Base-by-base conservation (phyloP, 2,888 invertebrate species). In the Nomada ruficornis region DNA sequence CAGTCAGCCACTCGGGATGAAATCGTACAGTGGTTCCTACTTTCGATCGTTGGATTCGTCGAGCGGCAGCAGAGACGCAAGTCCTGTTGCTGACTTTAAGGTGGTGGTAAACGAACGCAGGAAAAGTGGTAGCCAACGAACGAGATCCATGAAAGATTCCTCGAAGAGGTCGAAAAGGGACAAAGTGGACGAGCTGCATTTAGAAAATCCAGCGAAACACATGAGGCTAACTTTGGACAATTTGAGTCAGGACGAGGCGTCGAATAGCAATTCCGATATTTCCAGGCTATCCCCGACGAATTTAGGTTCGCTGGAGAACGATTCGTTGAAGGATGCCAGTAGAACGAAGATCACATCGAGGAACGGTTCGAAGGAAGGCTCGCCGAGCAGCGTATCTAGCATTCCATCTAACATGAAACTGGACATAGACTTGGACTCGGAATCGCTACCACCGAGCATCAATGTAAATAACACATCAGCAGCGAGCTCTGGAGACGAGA, bases 11-110 rank as follows among this genome's bases (percentile, higher is more conserved):
- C 74, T 92, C 10, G 91, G 93, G 10, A 88, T 93, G 83, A 92
- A 91, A 63, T 85, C 92, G 4, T 93, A 91, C 79, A 84, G 91
- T 55, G 91, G 93, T 59, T 88, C 92, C 2, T 94, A 94, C 72
- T 93, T 93, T 67, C 93, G 94, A 13, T 91, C 94, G 0, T 67
- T 94, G 29, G 94, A 94, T 55, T 94, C 94, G 1, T 94, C 94
- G 5, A 93, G 94, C 68, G 94, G 93, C 36, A 94, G 94, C 73
- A 89, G 94, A 54, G 94, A 94, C 79, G 92, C 94, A 47, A 95
- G 95, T 77, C 90, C 94, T 13, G 93, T 94, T 0, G 94, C 94
- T 0, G 95, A 93, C 42, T 88, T 90, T n/a, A 91, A 91, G 74
- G 57, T 82, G 47, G 47, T 47, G 47, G 47, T 47, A 0, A 91